Evolutionary conservation across 2,797 vertebrate genomes (phyloP), one percentile per base, ranked within the genome.

Genomic region (Ptychadena robeensis): DNA sequence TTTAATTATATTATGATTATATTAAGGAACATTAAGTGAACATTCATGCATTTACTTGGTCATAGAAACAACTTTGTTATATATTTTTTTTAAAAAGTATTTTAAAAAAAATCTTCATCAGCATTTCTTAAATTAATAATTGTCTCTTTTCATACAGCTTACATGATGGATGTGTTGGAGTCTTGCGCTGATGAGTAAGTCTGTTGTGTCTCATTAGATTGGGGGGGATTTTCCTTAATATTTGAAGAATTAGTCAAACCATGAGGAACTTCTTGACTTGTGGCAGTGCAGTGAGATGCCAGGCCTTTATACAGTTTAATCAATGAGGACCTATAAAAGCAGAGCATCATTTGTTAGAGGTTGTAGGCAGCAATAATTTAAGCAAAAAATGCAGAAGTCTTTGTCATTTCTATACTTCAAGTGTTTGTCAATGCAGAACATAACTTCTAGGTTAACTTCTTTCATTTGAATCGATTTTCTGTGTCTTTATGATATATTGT

Each of bases 261-360:
- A 31, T 92, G 89, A 74, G 93, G 93, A 86, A 89, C 87, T 8
- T 94, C 93, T 86, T 93, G 94, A 85, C 91, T 91, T 0, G 82
- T 67, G 9, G 82, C 88, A 2, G 92, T 91, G 35, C 91, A 94
- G 86, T 94, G 93, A 27, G 92, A 93, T 82, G 93, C 93, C 76
- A 94, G 90, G 64, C 93, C 93, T 93, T 96, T 97, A 85, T 96
- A 92, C 86, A 97, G 91, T 87, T 97, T 97, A 61, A 95, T 96
- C 90, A 96, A 93, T 83, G 93, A 94, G 6, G 96, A 96, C 93
- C 97, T 98, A 91, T 88, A 40, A 87, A 87, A 88, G 10, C n/a
- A 63, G 14, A 65, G 12, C 8, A 57, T 37, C 9, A 48, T 53
- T 65, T 32, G 31, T 22, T 1, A 48, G 9, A 76, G 9, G 14